phyloP scores from a whole-genome alignment of 2,113 vertebrate species.

The Holacanthus passer region DNA sequence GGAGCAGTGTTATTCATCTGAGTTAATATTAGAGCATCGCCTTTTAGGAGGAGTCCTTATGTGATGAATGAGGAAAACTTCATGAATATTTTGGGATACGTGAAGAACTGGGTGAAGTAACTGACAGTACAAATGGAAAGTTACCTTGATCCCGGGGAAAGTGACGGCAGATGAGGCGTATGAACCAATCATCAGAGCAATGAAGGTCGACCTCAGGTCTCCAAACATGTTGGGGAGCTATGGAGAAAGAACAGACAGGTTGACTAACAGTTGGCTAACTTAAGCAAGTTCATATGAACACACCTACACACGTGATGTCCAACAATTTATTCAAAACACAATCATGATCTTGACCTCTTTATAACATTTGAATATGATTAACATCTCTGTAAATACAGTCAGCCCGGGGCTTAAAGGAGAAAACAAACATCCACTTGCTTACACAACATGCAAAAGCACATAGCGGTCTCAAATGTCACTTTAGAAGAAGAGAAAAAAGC shows the following conservation, averaged over 20 bases:
- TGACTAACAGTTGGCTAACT: neutral
- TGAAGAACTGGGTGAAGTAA: neutral
- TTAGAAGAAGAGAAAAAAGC: neutral
- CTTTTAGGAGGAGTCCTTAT: neutral
- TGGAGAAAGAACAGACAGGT: neutral
- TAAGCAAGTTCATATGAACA: neutral
- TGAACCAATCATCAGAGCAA: conserved; percentile 98
- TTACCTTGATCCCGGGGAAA: conserved; percentile 97
- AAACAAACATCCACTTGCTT: neutral
- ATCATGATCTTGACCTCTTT: neutral
- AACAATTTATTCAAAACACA: neutral
- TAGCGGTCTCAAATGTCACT: neutral
- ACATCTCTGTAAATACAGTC: neutral
- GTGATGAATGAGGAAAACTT: neutral
- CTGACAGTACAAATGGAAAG: neutral
- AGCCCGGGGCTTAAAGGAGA: neutral
- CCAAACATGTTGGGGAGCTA: conserved; percentile 99
- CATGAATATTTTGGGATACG: neutral
- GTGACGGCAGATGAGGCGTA: conserved; percentile 98
- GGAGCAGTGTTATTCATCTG: neutral
- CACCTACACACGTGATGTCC: neutral
- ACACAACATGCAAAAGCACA: neutral
- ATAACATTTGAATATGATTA: conserved; percentile 13
- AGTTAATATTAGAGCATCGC: neutral
- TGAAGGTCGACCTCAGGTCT: conserved; percentile 97